These are phyloP conservation scores for Lateolabrax maculatus DNA, from an alignment of 2,797 vertebrate species.

Conservation along the genomic window DNA sequence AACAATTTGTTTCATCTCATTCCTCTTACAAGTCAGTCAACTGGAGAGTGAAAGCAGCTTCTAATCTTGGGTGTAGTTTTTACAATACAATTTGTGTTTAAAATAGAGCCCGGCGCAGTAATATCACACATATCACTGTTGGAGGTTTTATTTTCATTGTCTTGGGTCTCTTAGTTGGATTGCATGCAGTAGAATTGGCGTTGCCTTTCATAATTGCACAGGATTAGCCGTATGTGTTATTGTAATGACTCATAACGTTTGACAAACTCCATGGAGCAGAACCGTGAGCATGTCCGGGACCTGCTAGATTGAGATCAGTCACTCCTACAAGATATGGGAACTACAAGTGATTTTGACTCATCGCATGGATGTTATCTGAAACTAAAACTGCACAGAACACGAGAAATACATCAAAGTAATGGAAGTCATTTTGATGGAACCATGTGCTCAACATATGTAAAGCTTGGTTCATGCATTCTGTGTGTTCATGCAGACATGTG, in stretches of 20 bases:
- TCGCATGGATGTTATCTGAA: background rate
- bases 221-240: background rate
- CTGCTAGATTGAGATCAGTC: background rate
- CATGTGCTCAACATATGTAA: background rate
- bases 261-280: background rate
- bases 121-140: background rate
- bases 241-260: background rate
- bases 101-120: background rate
- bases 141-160: background rate
- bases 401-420: background rate
- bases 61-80: slow-evolving; percentile 13
- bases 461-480: background rate
- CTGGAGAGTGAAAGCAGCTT: background rate
- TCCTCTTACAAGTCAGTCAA: background rate
- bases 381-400: background rate
- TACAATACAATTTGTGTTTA: background rate
- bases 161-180: background rate
- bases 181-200: background rate
- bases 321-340: background rate
- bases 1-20: background rate
- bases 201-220: background rate
- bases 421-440: background rate
- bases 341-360: slow-evolving; percentile 1
- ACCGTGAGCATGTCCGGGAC: background rate
- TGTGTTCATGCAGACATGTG: background rate